phyloP scores from a whole-genome alignment of 2,113 vertebrate genomes.

The Parotia lawesii region DNA sequence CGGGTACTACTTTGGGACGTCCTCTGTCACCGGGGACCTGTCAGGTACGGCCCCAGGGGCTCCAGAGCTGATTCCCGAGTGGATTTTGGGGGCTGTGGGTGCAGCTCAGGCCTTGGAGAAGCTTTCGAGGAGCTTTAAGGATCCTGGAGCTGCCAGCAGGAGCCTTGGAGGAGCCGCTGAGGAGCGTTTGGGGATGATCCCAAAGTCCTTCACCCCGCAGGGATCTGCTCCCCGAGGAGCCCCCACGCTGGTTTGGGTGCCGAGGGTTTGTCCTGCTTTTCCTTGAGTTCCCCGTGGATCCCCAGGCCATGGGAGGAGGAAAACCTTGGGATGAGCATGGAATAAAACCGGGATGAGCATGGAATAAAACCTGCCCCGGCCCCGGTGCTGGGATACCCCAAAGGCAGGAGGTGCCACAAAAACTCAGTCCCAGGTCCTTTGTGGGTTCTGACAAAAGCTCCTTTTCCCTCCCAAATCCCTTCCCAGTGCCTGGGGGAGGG shows the following conservation, averaged over 20 bases:
- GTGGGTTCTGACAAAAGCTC: neutral
- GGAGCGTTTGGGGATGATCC: neutral
- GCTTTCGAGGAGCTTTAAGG: neutral
- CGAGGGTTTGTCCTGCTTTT: rapidly evolving
- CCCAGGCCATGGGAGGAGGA: neutral
- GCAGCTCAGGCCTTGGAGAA: neutral
- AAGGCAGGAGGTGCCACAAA: neutral
- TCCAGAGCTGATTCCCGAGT: rapidly evolving
- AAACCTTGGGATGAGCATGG: neutral
- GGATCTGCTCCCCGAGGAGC: neutral
- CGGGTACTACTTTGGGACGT: conserved; percentile 90
- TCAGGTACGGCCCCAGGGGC: conserved; percentile 74
- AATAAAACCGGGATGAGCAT: neutral
- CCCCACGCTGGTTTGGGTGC: neutral
- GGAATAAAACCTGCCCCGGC: neutral
- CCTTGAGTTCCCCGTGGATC: neutral
- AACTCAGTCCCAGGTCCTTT: neutral
- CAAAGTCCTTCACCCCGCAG: neutral
- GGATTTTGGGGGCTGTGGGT: neutral
- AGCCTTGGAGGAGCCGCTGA: neutral
- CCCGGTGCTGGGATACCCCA: neutral
- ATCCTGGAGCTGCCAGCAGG: rapidly evolving
- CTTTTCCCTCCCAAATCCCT: neutral
- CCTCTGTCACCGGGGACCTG: conserved; percentile 91
- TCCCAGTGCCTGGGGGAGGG: neutral